These are phyloP conservation scores for Cryptotermes secundus DNA, from an alignment of 1,140 invertebrate genomes.

Conservation along the genomic window DNA sequence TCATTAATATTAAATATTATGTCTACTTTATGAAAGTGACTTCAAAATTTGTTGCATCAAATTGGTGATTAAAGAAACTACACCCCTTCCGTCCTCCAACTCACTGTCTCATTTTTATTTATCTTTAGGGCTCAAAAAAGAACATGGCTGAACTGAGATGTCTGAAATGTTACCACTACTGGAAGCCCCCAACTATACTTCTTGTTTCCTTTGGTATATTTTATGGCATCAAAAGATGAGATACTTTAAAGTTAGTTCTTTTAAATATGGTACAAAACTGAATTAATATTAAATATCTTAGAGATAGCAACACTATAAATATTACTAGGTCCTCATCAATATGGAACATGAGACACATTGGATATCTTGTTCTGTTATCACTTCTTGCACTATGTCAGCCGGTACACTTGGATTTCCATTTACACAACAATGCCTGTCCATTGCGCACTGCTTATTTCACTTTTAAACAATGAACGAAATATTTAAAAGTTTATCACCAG, in stretches of 20 bases:
- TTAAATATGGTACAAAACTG: constrained; percentile 7
- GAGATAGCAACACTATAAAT: background rate
- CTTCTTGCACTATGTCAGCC: background rate
- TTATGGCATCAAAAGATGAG: background rate
- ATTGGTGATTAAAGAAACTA: background rate
- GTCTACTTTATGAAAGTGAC: background rate
- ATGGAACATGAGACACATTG: no score
- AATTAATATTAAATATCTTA: background rate
- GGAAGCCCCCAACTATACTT: background rate
- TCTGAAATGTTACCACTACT: constrained; percentile 2
- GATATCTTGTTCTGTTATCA: no score
- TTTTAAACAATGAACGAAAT: background rate
- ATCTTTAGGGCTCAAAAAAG: background rate
- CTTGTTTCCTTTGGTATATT: background rate
- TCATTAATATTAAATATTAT: background rate
- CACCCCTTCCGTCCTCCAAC: background rate
- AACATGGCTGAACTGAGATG: background rate
- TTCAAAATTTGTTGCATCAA: background rate
- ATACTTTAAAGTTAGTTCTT: background rate
- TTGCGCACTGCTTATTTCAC: background rate
- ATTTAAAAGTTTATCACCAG: background rate
- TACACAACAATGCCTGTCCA: background rate
- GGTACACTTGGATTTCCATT: background rate
- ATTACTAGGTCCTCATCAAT: background rate
- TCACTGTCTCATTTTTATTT: background rate